Base-by-base conservation (phyloP, 2,113 vertebrate species). In the Aegithalos caudatus region DNA sequence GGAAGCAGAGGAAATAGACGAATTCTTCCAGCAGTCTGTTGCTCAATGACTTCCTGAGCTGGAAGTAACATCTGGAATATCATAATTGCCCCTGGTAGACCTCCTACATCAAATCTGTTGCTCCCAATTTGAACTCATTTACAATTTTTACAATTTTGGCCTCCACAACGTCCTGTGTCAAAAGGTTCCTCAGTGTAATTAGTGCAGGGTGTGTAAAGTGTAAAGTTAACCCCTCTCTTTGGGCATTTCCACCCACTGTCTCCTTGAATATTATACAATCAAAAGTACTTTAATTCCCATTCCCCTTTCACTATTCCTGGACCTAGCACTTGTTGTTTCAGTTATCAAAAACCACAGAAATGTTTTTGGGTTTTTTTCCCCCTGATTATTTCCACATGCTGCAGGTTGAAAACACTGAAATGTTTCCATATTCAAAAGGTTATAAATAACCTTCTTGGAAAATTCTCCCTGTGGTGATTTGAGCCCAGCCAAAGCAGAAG, bases 371-470 rank as follows among this genome's bases (percentile, higher is more conserved):
- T 18, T 12, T 37, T 38, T 19, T 86, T 76, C 8, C 6, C 35
- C 42, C 33, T 77, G 15, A 64, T 92, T 85, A 57, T 73, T 93
- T 93, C 82, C 71, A 83, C 42, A 62, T 22, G 19, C 7, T 66
- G 21, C 67, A 93, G 82, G 42, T 86, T 90, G 60, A 88, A 92
- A 94, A 94, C 50, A 92, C 6, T 81, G 50, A 93, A 90, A 92
- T 0, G 5, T 88, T 95, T 92, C 82, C 88, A 37, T 88, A 62
- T 73, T 60, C 16, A 61, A 82, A 72, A 73, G 5, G 12, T 73
- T 93, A 82, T 71, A 67, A 84, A 92, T 64, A 92, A 84, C 12
- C 27, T 45, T 69, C 8, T 47, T 66, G 86, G 79, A 83, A 93
- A 90, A 77, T 77, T 93, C 11, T 83, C 42, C 7, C 29, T 28